A percentile compares a stretch with the other conserved stretches of the same genome.
These are phyloP conservation scores for Leptestheria dahalacensis DNA, from an alignment of 1,140 invertebrate species.

Conservation along the genomic window DNA sequence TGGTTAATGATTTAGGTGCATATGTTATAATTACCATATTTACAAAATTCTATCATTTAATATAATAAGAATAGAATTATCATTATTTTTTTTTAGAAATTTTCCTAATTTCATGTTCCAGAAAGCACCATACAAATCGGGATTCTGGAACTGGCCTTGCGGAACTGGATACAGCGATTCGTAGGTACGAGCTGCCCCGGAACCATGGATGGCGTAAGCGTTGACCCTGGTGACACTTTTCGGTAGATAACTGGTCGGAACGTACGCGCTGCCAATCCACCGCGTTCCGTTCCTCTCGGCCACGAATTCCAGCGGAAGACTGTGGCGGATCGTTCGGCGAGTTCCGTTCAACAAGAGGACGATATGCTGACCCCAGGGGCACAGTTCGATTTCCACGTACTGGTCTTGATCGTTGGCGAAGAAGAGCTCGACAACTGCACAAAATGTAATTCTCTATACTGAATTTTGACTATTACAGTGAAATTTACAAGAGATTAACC, in stretches of 20 bases:
- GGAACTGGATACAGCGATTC: conserved; percentile 35
- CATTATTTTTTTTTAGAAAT: background rate
- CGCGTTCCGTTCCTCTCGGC: conserved; percentile 13
- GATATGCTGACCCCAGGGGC: conserved; percentile 32
- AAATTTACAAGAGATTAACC: conserved; percentile 20
- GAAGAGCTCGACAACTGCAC: conserved; percentile 34
- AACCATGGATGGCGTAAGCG: conserved; percentile 40
- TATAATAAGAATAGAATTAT: background rate
- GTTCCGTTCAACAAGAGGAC: conserved; percentile 30
- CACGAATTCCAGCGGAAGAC: conserved; percentile 28
- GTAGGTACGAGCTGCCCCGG: conserved; percentile 29
- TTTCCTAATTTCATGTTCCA: too few species aligned
- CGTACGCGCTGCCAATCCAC: conserved; percentile 30
- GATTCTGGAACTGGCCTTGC: conserved; percentile 25
- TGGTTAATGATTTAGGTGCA: too few species aligned
- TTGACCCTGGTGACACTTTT: conserved; percentile 35
- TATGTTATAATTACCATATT: too few species aligned
- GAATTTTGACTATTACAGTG: background rate
- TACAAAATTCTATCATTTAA: background rate
- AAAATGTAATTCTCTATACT: background rate
- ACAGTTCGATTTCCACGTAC: conserved; percentile 35
- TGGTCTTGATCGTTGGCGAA: conserved; percentile 31
- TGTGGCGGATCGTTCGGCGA: conserved; percentile 24
- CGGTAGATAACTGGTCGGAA: conserved; percentile 31
- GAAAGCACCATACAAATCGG: conserved; percentile 34